Base-by-base conservation (phyloP, 1,140 invertebrate genomes). In the Calephelis nemesis region DNA sequence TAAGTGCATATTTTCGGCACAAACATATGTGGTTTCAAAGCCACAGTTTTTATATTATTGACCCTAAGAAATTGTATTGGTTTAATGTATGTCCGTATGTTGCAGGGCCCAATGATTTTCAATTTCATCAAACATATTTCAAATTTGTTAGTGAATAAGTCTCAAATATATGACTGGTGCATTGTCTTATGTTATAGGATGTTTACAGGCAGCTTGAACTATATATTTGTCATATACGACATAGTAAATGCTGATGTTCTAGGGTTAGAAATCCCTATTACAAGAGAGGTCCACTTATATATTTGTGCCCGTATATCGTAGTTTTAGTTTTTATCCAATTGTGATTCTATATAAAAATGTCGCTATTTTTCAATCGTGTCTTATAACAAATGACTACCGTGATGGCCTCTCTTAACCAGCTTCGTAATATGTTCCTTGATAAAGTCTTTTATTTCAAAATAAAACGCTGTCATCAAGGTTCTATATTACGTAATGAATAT, bases 401-500 rank as follows among this genome's bases (percentile, higher is more conserved):
- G 30, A 39, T 30, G 54, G 19, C 54, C 54, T 39, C 54, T 30
- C 30, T 39, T 12, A 52, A 45, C 8, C 4, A 45, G 65, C 40
- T 62, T 47, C 39, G 65, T 68, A 45, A 77, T 86, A 89, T 82
- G 84, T 84, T 80, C 84, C 87, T 86, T 87, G 83, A 89, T 87
- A 86, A 86, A 79, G 87, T 89, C 78, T 87, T 87, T 87, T 89
- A 87, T 89, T 85, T 82, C 30, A 75, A 77, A 80, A 85, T 88
- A 87, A 88, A 88, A 88, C 15, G 54, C 54, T 58, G 54, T 58
- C 54, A 58, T 39, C 30, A 58, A 39, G 54, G 54, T 58, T 58
- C 19, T 30, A 30, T 58, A 12, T 58, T 15, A 30, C 12, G 10
- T 54, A 19, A 58, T 58, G 54, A 30, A 58, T 58, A 58, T 58